Evolutionary conservation across 1,140 invertebrate species (phyloP).

Genomic region (Drosophila sp.): DNA sequence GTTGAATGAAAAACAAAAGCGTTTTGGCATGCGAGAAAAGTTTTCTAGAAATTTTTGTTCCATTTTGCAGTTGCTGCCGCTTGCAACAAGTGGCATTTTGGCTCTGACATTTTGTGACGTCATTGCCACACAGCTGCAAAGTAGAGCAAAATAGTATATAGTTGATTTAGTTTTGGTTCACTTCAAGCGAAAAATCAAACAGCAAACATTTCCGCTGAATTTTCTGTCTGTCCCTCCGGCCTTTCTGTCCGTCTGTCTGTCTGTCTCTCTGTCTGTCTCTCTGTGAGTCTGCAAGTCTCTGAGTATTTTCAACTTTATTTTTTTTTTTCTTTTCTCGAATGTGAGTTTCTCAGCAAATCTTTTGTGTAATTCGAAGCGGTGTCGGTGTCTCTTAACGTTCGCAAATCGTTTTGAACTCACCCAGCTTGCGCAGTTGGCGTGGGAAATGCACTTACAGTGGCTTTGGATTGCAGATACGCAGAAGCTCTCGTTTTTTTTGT

Average conservation of each 20-base stretch:
- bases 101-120: slow-evolving; percentile 42
- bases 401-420: slow-evolving; percentile 76
- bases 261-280: too few relatives aligned
- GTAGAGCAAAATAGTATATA: slow-evolving; percentile 26
- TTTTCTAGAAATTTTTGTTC: not conserved
- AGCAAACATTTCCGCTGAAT: slow-evolving; percentile 63
- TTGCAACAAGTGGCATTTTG: slow-evolving; percentile 57
- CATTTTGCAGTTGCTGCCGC: slow-evolving; percentile 1
- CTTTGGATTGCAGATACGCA: not conserved
- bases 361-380: slow-evolving; percentile 75
- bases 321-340: slow-evolving; percentile 6
- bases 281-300: slow-evolving; percentile 12
- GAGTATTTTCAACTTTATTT: slow-evolving; percentile 32
- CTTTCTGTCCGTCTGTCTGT: slow-evolving; percentile 12
- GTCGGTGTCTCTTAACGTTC: slow-evolving; percentile 45
- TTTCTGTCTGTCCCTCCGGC: slow-evolving; percentile 3
- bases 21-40: slow-evolving; percentile 58
- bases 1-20: slow-evolving; percentile 41
- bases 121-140: slow-evolving; percentile 48
- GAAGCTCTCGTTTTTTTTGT: too few relatives aligned
- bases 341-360: slow-evolving; percentile 72
- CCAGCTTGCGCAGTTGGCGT: slow-evolving; percentile 9
- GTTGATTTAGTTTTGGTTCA: slow-evolving; percentile 19
- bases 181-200: slow-evolving; percentile 62
- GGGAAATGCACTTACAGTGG: not conserved